These are phyloP conservation scores for Oxytorus armatus DNA, from an alignment of 2,888 invertebrate genomes.

Conservation along the genomic window DNA sequence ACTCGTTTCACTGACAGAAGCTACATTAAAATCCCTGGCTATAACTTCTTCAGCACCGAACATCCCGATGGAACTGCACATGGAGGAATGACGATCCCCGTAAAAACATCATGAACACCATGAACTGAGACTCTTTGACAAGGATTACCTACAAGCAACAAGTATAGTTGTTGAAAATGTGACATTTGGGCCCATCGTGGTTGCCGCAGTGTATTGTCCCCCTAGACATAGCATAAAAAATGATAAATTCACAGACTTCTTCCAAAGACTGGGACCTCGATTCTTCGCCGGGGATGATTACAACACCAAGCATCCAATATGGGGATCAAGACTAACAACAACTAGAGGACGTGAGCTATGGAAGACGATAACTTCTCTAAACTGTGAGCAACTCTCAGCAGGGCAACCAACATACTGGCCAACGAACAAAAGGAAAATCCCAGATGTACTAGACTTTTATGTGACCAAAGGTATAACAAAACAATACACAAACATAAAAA, in stretches of 20 bases:
- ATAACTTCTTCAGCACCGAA: too few relatives aligned
- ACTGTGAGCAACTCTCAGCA: constrained; percentile 52
- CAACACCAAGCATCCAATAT: constrained; percentile 67
- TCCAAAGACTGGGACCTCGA: too few relatives aligned
- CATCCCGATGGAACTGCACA: too few relatives aligned
- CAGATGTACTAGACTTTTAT: constrained; percentile 71
- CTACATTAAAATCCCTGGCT: background rate
- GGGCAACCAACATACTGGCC: constrained; percentile 73
- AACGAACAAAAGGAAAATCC: constrained; percentile 69
- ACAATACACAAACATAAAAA: constrained; percentile 57
- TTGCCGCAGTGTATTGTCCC: too few relatives aligned
- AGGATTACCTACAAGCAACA: constrained; percentile 57
- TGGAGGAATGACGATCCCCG: constrained; percentile 63
- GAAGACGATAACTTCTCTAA: constrained; percentile 17
- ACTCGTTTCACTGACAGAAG: background rate
- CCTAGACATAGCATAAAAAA: constrained; percentile 67
- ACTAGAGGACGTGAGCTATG: constrained; percentile 53
- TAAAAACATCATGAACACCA: constrained; percentile 60
- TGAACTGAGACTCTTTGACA: constrained; percentile 29
- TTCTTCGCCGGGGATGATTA: constrained; percentile 66
- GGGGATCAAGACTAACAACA: too few relatives aligned
- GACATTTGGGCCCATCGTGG: too few relatives aligned
- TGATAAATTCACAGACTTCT: constrained; percentile 63
- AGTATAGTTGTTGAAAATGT: too few relatives aligned
- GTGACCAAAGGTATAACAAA: constrained; percentile 64